These are phyloP conservation scores for Pachymerium ferrugineum DNA, from an alignment of 2,888 invertebrate species.

Conservation along the genomic window DNA sequence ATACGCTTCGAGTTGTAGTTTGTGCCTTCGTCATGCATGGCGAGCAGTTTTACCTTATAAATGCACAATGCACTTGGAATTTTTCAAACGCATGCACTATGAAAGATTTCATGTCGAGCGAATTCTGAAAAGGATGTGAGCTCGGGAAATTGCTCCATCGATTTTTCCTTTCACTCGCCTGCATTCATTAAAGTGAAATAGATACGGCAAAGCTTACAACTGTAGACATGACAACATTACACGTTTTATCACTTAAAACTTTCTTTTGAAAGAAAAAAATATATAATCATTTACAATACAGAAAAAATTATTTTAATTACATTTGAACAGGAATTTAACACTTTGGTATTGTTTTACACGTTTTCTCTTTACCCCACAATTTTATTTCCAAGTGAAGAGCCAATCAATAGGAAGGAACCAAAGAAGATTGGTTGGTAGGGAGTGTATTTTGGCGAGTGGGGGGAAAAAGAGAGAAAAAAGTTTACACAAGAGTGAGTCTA, in stretches of 20 bases:
- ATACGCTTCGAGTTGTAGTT: background rate
- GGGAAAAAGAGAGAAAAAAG: background rate
- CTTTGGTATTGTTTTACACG: no score
- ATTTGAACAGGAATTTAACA: no score
- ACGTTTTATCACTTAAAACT: no score
- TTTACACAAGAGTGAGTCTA: background rate
- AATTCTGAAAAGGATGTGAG: background rate
- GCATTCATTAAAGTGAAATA: background rate
- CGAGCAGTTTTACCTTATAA: background rate
- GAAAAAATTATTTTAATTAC: no score
- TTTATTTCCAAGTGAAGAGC: no score
- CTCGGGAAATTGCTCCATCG: background rate
- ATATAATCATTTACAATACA: no score
- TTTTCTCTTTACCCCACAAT: no score
- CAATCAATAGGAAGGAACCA: background rate
- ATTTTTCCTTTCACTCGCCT: background rate
- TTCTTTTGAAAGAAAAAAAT: no score
- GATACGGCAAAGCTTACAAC: background rate
- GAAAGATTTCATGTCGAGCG: background rate
- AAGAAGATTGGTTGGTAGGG: background rate
- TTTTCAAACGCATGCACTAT: background rate
- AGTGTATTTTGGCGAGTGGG: no score
- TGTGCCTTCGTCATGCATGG: background rate
- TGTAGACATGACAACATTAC: no score
- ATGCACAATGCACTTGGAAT: background rate